phyloP scores from a whole-genome alignment of 1,140 invertebrate genomes.

The Apis cerana region DNA sequence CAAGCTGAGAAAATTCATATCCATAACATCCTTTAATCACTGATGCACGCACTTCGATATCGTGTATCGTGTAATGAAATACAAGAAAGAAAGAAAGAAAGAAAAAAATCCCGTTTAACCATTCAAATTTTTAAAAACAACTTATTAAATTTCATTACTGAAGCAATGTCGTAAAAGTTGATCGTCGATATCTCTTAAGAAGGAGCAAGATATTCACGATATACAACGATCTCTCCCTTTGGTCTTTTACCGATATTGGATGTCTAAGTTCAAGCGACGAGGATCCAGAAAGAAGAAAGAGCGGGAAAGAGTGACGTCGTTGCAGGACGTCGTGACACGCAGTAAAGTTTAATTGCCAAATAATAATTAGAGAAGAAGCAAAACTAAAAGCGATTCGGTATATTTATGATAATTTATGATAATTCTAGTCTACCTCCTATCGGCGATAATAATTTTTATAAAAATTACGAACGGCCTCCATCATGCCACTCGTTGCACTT shows the following conservation, averaged over 20 bases:
- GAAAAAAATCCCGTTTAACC: neutral
- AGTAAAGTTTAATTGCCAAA: constrained; percentile 62
- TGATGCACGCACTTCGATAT: neutral
- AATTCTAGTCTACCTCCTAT: constrained; percentile 40
- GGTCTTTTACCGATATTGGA: constrained; percentile 45
- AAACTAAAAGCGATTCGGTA: constrained; percentile 28
- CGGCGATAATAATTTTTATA: constrained; percentile 55
- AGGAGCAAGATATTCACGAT: constrained; percentile 32
- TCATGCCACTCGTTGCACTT: neutral
- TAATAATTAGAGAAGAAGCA: constrained; percentile 56
- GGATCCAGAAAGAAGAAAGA: too few species aligned
- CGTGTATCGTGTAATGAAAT: neutral
- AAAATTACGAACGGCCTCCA: constrained; percentile 46
- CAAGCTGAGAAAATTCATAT: too few species aligned
- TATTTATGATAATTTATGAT: constrained; percentile 58
- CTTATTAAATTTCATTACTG: constrained; percentile 20
- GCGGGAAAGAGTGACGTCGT: too few species aligned
- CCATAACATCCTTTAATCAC: too few species aligned
- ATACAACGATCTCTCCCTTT: constrained; percentile 9
- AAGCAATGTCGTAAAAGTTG: neutral
- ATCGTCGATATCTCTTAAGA: constrained; percentile 34
- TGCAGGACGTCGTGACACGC: constrained; percentile 15
- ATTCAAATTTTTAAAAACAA: constrained; percentile 29
- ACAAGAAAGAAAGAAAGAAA: too few species aligned
- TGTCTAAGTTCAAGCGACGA: neutral